A percentile compares a stretch with the other conserved stretches of the same genome.
Evolutionary conservation across 2,888 invertebrate species (phyloP).

Genomic region (Kryphioiulus occultus): DNA sequence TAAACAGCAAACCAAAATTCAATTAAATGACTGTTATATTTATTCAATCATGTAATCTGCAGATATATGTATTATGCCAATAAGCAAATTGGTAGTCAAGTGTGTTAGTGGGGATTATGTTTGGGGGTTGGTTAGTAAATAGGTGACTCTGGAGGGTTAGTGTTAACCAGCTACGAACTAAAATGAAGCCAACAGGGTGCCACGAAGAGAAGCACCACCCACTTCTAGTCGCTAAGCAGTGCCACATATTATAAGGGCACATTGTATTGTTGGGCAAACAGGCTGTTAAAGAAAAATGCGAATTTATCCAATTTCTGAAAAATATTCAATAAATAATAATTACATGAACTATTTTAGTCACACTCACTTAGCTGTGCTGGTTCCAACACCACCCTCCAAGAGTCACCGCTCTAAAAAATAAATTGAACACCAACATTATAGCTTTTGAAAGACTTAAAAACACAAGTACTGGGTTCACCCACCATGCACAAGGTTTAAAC

Average conservation of each 20-base stretch:
- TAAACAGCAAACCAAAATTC: background rate
- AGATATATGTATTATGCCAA: conserved; percentile 47
- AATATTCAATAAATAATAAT: background rate
- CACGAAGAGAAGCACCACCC: background rate
- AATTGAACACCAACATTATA: background rate
- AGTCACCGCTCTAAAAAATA: conserved; percentile 42
- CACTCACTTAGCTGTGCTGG: conserved; percentile 41
- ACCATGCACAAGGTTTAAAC: background rate
- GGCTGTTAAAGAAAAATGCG: background rate
- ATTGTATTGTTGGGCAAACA: background rate
- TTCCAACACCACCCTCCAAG: conserved; percentile 42
- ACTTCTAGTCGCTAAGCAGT: background rate
- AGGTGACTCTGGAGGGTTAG: conserved; percentile 8
- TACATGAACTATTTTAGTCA: background rate
- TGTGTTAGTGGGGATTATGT: background rate
- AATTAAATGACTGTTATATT: background rate
- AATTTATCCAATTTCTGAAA: background rate
- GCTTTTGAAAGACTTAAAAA: background rate
- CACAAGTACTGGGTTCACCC: background rate
- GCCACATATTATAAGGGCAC: background rate
- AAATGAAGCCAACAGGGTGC: background rate
- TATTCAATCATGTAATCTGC: background rate
- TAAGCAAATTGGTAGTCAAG: conserved; percentile 43
- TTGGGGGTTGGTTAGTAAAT: conserved; percentile 13
- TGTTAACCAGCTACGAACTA: conserved; percentile 43